Conservation (phyloP, 92 coral and sea anemone species). For the Metridium senile region DNA sequence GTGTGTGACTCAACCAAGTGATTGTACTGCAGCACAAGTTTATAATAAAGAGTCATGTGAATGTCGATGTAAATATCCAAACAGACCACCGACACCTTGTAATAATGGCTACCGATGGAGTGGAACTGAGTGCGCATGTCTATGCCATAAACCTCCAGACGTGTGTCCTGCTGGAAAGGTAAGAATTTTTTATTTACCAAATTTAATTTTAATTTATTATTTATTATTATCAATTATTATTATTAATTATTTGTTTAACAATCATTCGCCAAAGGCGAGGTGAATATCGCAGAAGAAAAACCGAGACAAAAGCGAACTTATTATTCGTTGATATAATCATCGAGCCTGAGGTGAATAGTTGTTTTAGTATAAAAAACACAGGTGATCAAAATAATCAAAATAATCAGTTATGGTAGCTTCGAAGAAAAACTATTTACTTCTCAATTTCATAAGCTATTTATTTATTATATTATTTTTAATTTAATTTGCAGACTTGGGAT, state of each 20-base stretch:
- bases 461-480: not conserved
- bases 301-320: no score
- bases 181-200: not conserved
- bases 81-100: slow-evolving; percentile 54
- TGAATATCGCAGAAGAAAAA: no score
- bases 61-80: slow-evolving; percentile 49
- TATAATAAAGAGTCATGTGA: slow-evolving; percentile 57
- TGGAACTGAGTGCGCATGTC: slow-evolving; percentile 50
- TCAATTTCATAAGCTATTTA: no score
- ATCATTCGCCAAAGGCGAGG: no score
- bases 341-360: no score
- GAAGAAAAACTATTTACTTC: no score
- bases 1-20: slow-evolving; percentile 50
- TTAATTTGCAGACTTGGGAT: slow-evolving; percentile 62
- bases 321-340: no score
- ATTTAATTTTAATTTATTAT: not conserved
- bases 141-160: slow-evolving; percentile 54
- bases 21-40: slow-evolving; percentile 54
- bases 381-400: no score
- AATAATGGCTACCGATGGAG: slow-evolving; percentile 51
- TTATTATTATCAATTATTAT: no score
- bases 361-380: no score
- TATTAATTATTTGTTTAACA: no score
- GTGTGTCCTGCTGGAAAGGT: slow-evolving; percentile 64
- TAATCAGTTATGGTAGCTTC: no score